Conservation (phyloP, 2,888 invertebrate species). For the Endotricha flammealis region DNA sequence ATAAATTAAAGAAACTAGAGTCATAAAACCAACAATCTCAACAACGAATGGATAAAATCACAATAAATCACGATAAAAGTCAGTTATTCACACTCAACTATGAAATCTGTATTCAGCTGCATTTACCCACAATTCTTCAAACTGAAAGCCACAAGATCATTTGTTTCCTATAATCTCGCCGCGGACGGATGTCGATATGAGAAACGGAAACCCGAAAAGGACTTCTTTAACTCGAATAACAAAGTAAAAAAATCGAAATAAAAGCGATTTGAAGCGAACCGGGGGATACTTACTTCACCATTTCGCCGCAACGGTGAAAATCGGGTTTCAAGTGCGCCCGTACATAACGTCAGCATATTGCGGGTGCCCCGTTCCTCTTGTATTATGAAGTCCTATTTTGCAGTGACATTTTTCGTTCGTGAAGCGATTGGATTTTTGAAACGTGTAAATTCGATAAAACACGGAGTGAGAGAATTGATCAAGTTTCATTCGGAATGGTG, state of each 20-base stretch:
- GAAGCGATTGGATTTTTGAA: constrained; percentile 70
- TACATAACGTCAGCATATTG: constrained; percentile 64
- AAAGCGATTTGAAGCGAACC: constrained; percentile 17
- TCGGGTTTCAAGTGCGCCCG: constrained; percentile 55
- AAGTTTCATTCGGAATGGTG: constrained; percentile 32
- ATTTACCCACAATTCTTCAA: constrained; percentile 1
- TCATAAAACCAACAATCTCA: neutral
- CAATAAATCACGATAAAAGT: neutral
- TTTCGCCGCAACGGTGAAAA: constrained; percentile 55
- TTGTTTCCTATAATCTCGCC: constrained; percentile 8
- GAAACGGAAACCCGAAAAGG: constrained; percentile 5
- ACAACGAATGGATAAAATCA: neutral
- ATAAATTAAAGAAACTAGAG: too few relatives aligned
- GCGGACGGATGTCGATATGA: constrained; percentile 5
- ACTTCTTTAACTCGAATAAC: constrained; percentile 10
- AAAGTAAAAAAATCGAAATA: constrained; percentile 11
- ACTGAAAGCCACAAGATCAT: neutral
- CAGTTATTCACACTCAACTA: neutral
- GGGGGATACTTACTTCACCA: constrained; percentile 45
- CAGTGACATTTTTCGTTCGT: constrained; percentile 70
- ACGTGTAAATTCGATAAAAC: constrained; percentile 73
- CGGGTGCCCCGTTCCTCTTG: constrained; percentile 52
- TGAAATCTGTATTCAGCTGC: neutral
- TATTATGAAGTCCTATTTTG: constrained; percentile 71
- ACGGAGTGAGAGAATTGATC: constrained; percentile 39